Evolutionary conservation across 2,888 invertebrate genomes (phyloP).

Genomic region (Agelastica alni): DNA sequence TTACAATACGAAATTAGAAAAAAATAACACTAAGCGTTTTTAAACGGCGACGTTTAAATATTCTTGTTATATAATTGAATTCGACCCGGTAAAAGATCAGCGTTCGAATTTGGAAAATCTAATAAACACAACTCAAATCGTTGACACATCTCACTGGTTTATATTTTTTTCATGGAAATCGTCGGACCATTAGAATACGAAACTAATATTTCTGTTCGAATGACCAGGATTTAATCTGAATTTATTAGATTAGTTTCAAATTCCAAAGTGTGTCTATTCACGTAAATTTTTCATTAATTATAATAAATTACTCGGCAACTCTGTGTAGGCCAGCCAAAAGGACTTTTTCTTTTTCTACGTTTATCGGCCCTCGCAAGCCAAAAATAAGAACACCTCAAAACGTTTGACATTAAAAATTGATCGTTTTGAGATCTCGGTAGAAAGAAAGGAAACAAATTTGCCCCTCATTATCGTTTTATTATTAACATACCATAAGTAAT

Average conservation of each 20-base stretch:
- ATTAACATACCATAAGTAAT: too few species aligned
- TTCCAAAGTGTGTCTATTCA: constrained; percentile 24
- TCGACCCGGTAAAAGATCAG: constrained; percentile 4
- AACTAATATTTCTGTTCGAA: constrained; percentile 15
- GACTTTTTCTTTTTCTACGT: too few species aligned
- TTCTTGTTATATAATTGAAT: too few species aligned
- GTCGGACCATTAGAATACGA: constrained; percentile 23
- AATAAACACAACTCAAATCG: constrained; percentile 23
- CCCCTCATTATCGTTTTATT: too few species aligned
- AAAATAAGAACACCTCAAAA: too few species aligned
- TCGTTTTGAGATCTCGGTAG: too few species aligned
- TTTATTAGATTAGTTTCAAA: constrained; percentile 27
- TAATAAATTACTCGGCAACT: constrained; percentile 22
- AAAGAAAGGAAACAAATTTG: too few species aligned
- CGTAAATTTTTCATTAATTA: constrained; percentile 22
- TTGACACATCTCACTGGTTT: constrained; percentile 25
- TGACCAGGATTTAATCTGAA: constrained; percentile 24
- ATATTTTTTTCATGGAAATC: constrained; percentile 30
- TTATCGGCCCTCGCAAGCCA: too few species aligned
- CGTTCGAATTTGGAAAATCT: constrained; percentile 8
- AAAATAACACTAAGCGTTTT: too few species aligned
- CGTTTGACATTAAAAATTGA: too few species aligned
- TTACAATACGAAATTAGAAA: too few species aligned
- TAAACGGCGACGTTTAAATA: too few species aligned
- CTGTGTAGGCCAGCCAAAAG: not conserved